phyloP scores from a whole-genome alignment of 1,140 invertebrate genomes.

The Brachionus paranguensis region DNA sequence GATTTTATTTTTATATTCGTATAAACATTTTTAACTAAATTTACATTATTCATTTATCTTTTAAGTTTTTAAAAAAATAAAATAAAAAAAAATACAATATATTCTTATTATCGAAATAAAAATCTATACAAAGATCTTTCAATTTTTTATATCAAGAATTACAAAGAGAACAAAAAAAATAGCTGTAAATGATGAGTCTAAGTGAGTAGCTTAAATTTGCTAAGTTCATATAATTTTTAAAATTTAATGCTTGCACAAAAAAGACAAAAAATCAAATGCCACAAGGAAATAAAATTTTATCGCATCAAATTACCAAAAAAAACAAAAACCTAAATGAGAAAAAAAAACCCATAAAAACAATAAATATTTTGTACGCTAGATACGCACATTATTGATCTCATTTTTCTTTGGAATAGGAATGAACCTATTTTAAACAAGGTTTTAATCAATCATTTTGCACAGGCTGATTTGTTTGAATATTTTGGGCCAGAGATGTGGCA shows the following conservation, averaged over 20 bases:
- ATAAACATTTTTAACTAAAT: background rate
- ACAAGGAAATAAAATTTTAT: background rate
- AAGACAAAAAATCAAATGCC: background rate
- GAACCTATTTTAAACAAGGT: background rate
- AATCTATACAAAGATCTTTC: background rate
- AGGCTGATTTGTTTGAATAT: constrained; percentile 13
- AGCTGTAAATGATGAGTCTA: background rate
- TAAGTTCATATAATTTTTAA: background rate
- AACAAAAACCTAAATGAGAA: background rate
- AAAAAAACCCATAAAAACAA: background rate
- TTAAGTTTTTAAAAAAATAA: background rate
- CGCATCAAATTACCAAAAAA: background rate
- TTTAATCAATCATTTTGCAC: background rate
- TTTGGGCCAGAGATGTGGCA: background rate
- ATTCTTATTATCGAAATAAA: background rate
- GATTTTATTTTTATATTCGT: background rate
- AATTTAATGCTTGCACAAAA: background rate
- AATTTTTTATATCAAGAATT: background rate
- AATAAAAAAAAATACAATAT: background rate
- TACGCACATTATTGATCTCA: background rate
- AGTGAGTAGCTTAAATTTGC: background rate
- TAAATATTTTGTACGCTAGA: background rate
- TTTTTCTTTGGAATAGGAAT: background rate
- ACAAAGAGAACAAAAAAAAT: background rate
- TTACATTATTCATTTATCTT: background rate